Conservation (phyloP, 2,888 invertebrate species). For the Melipona bicolor region DNA sequence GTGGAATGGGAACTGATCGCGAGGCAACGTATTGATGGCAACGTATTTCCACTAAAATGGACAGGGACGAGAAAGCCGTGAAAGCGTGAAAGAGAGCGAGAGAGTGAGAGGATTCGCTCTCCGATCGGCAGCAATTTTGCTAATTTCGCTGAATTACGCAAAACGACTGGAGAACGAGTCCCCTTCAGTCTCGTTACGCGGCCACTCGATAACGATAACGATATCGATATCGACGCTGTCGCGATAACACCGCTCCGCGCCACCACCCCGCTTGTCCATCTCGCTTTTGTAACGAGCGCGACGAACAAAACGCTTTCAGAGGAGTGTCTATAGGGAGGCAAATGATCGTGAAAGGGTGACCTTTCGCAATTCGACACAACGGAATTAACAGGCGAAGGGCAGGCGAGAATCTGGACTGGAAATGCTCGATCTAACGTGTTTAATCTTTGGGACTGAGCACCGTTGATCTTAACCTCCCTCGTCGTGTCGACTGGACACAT, state of each 20-base stretch:
- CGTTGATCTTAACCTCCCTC: too few species aligned
- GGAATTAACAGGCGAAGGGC: constrained; percentile 35
- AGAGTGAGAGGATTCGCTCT: not conserved
- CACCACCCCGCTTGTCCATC: constrained; percentile 11
- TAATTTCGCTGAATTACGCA: constrained; percentile 52
- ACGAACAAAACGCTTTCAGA: constrained; percentile 17
- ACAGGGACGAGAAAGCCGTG: not conserved
- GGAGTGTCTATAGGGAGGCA: not conserved
- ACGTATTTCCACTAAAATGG: constrained; percentile 3
- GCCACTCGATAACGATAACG: constrained; percentile 47
- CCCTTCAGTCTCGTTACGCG: constrained; percentile 23
- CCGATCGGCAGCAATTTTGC: constrained; percentile 43
- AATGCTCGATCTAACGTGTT: constrained; percentile 9
- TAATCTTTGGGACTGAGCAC: not conserved
- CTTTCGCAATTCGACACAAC: constrained; percentile 31
- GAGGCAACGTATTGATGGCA: not conserved
- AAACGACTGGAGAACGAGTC: not conserved
- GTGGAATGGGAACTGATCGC: not conserved
- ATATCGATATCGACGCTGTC: constrained; percentile 31
- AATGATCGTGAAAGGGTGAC: constrained; percentile 20
- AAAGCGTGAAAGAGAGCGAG: too few species aligned
- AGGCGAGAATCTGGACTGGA: not conserved
- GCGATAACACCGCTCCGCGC: constrained; percentile 21
- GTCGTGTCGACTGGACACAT: too few species aligned
- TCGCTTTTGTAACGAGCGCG: constrained; percentile 31